phyloP scores from a whole-genome alignment of 2,888 invertebrate genomes.

The Sepiola atlantica region DNA sequence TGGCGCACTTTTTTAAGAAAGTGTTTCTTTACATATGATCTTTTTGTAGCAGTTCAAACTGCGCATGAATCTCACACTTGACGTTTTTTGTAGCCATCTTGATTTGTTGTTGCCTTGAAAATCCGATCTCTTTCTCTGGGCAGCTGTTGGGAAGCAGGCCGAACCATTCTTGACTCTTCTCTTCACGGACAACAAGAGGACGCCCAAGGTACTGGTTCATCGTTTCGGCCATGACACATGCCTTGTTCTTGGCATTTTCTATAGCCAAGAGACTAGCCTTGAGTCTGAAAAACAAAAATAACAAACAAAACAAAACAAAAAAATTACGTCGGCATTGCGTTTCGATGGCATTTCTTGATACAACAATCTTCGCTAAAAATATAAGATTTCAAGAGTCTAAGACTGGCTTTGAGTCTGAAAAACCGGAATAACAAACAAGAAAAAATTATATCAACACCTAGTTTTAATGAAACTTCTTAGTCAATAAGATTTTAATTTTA shows the following conservation, averaged over 20 bases:
- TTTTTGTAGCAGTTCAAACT: constrained; percentile 18
- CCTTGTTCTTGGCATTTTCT: not conserved
- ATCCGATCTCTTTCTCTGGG: not conserved
- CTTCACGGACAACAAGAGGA: not conserved
- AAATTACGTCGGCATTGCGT: not conserved
- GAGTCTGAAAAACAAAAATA: not conserved
- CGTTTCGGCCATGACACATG: not conserved
- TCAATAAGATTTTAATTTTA: too few species aligned
- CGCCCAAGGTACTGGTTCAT: not conserved
- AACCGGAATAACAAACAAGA: too few species aligned
- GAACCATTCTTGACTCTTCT: not conserved
- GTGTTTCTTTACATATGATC: not conserved
- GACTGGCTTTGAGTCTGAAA: too few species aligned
- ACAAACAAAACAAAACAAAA: not conserved
- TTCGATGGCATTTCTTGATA: too few species aligned
- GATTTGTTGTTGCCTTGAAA: not conserved
- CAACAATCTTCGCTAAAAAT: too few species aligned
- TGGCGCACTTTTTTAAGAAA: too few species aligned
- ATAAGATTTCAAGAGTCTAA: too few species aligned
- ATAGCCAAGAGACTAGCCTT: not conserved
- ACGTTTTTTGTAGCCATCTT: not conserved
- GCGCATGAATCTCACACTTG: not conserved
- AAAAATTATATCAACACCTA: too few species aligned
- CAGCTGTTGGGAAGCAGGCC: not conserved
- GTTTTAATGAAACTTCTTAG: too few species aligned